phyloP scores from a whole-genome alignment of 1,140 invertebrate species.

The Caerostris extrusa region DNA sequence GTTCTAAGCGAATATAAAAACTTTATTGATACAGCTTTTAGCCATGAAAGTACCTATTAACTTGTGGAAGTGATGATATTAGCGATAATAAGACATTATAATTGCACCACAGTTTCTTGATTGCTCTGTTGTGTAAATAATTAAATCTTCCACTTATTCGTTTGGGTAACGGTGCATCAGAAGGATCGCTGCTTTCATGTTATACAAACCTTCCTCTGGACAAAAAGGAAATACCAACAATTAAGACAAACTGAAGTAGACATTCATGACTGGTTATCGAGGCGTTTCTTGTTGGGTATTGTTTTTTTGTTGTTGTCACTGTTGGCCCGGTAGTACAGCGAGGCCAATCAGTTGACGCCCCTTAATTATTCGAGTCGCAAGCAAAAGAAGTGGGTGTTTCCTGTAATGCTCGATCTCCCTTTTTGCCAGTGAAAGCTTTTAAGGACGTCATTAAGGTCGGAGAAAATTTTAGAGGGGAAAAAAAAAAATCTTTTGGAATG shows the following conservation, averaged over 20 bases:
- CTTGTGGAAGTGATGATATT: too few species aligned
- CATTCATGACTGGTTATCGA: not conserved
- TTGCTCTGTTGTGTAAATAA: too few species aligned
- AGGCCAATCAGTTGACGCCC: conserved; percentile 7
- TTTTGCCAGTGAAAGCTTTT: not conserved
- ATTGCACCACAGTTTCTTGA: too few species aligned
- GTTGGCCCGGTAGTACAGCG: not conserved
- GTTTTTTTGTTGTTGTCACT: not conserved
- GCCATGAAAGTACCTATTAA: too few species aligned
- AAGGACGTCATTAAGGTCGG: not conserved
- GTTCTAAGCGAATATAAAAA: too few species aligned
- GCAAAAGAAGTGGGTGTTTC: not conserved
- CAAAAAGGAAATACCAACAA: not conserved
- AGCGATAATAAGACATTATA: too few species aligned
- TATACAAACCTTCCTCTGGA: too few species aligned
- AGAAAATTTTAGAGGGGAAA: not conserved
- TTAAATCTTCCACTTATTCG: too few species aligned
- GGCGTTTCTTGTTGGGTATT: not conserved
- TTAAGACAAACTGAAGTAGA: not conserved
- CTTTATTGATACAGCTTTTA: too few species aligned
- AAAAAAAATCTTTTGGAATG: too few species aligned
- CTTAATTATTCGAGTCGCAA: not conserved
- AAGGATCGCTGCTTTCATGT: too few species aligned
- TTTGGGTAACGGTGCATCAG: too few species aligned
- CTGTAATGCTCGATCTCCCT: not conserved